These are phyloP conservation scores for Campaea margaritaria DNA, from an alignment of 2,888 invertebrate genomes.

Conservation along the genomic window DNA sequence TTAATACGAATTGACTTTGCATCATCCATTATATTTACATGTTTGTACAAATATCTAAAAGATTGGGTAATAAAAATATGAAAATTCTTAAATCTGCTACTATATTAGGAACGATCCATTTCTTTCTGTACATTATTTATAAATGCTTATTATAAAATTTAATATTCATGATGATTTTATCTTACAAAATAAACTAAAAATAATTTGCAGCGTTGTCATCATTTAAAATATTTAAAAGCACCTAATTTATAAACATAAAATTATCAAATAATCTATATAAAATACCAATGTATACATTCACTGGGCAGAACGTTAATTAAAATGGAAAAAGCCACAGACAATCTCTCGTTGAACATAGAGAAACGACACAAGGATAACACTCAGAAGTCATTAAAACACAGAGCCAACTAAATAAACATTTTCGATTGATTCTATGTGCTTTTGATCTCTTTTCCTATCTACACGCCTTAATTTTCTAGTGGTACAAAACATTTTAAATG, in stretches of 20 bases:
- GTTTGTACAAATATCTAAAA: conserved; percentile 21
- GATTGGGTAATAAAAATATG: background rate
- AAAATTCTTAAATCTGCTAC: conserved; percentile 7
- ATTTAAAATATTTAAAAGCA: conserved; percentile 36
- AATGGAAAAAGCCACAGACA: conserved; percentile 4
- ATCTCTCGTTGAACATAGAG: background rate
- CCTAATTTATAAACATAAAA: conserved; percentile 27
- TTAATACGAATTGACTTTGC: conserved; percentile 10
- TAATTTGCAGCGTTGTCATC: conserved; percentile 32
- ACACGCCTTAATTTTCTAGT: background rate
- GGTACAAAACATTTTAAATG: conserved; percentile 34
- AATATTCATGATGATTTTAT: conserved; percentile 6
- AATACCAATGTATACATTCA: conserved; percentile 9
- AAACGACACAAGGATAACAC: no score
- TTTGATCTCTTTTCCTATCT: background rate
- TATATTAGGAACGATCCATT: conserved; percentile 28
- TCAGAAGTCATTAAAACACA: background rate
- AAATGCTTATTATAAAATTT: conserved; percentile 22
- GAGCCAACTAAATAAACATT: background rate
- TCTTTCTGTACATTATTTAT: conserved; percentile 30
- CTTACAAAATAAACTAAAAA: conserved; percentile 28
- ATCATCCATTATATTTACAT: conserved; percentile 25
- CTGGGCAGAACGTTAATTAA: conserved; percentile 4
- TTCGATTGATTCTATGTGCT: background rate
- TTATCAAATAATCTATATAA: conserved; percentile 21